Percentiles rank a stretch among this genome's conserved stretches.
Evolutionary conservation across 2,888 invertebrate genomes (phyloP).

Genomic region (Mythimna albipuncta): DNA sequence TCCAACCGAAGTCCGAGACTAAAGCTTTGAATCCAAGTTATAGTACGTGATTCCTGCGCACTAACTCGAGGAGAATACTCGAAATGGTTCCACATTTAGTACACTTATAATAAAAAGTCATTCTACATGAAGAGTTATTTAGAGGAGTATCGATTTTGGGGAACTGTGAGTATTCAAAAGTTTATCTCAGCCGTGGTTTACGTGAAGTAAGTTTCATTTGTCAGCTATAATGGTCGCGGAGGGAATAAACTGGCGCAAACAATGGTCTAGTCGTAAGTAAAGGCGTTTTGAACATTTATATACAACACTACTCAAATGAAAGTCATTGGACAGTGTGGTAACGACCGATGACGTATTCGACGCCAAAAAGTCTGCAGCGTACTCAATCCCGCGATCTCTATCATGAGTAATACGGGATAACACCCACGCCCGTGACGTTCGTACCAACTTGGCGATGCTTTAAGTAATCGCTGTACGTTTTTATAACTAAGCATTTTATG

Average conservation of each 20-base stretch:
- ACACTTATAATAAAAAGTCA: conserved; percentile 38
- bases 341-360: conserved; percentile 65
- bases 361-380: conserved; percentile 70
- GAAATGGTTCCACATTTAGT: conserved; percentile 43
- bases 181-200: conserved; percentile 5
- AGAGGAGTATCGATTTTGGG: conserved; percentile 30
- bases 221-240: conserved; percentile 8
- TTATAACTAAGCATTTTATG: conserved; percentile 52
- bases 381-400: conserved; percentile 66
- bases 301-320: conserved; percentile 47
- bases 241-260: conserved; percentile 35
- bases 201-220: conserved; percentile 25
- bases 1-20: conserved; percentile 41
- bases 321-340: conserved; percentile 58
- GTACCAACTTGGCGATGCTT: conserved; percentile 49
- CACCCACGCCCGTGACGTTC: conserved; percentile 67
- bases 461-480: conserved; percentile 58
- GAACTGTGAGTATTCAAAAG: background rate
- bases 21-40: conserved; percentile 58
- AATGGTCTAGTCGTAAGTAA: conserved; percentile 45
- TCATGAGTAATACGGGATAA: conserved; percentile 67
- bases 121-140: conserved; percentile 14
- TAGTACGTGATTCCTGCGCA: conserved; percentile 45
- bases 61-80: conserved; percentile 40
- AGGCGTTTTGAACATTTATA: conserved; percentile 43